Conservation (phyloP, 37 sponge, comb jelly and placozoan genomes). For the Cladorhizidae sp. region DNA sequence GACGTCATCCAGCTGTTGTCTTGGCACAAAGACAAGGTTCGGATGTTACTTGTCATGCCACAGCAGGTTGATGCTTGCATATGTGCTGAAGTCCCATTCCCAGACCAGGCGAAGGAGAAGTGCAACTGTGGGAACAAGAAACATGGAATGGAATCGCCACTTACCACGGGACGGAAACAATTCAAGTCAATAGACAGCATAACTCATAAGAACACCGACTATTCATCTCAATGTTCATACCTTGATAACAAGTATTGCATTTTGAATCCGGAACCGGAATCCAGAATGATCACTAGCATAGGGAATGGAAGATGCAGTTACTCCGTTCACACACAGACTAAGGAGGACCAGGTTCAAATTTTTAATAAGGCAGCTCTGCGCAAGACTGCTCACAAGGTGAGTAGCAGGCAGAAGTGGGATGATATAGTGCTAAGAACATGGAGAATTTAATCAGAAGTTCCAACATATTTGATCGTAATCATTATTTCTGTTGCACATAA, state of each 20-base stretch:
- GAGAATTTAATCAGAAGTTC: too few relatives aligned
- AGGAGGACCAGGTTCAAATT: conserved; percentile 6
- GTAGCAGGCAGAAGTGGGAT: neutral
- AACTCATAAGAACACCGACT: neutral
- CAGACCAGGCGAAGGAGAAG: neutral
- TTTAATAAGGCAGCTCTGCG: conserved; percentile 18
- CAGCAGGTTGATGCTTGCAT: conserved; percentile 40
- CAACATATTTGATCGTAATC: too few relatives aligned
- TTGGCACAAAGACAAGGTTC: conserved; percentile 62
- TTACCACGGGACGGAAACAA: neutral
- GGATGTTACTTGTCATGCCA: conserved; percentile 62
- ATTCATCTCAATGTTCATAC: neutral
- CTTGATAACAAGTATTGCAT: conserved; percentile 12
- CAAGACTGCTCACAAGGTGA: neutral
- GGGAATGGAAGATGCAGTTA: conserved; percentile 53
- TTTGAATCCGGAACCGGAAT: conserved; percentile 29
- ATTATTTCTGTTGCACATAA: too few relatives aligned
- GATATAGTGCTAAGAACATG: conserved; percentile 26
- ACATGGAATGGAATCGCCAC: too few relatives aligned
- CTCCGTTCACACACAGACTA: conserved; percentile 7
- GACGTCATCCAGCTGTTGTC: neutral
- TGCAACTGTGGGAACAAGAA: neutral
- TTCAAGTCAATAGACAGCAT: neutral
- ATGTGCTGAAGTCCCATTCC: conserved; percentile 60
- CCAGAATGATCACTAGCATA: conserved; percentile 36